These are phyloP conservation scores for Eurytemora carolleeae DNA, from an alignment of 1,140 invertebrate species.

Conservation along the genomic window DNA sequence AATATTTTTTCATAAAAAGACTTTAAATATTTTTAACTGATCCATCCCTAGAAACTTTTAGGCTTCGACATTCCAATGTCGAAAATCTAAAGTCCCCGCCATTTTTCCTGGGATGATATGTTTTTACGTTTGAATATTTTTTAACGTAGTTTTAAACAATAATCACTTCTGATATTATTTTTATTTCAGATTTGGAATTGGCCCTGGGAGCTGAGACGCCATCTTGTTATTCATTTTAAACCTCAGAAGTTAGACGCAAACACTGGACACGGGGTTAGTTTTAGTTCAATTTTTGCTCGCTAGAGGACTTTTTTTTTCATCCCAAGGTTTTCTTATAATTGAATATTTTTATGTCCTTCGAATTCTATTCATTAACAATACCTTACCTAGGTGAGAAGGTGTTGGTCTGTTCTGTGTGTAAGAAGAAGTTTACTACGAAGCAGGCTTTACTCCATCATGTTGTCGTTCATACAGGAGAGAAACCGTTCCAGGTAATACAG, in stretches of 20 bases:
- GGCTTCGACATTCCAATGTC: no score
- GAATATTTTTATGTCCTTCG: not conserved
- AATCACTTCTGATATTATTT: no score
- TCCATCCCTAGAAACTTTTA: no score
- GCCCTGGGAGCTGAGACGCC: constrained; percentile 11
- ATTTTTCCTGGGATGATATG: no score
- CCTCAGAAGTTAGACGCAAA: no score
- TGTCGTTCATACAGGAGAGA: constrained; percentile 13
- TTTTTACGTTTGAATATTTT: no score
- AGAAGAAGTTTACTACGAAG: constrained; percentile 7
- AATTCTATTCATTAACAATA: not conserved
- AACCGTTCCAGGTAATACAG: no score
- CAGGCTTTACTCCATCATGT: constrained; percentile 13
- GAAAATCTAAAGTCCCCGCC: no score
- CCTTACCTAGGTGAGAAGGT: constrained; percentile 10
- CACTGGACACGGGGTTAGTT: no score
- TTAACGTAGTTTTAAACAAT: no score
- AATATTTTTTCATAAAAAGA: no score
- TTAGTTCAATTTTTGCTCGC: not conserved
- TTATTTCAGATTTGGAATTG: constrained; percentile 15
- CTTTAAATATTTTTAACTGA: no score
- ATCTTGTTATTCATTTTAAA: constrained; percentile 7
- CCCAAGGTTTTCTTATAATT: not conserved
- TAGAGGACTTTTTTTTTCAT: not conserved
- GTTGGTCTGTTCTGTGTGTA: constrained; percentile 8